Percentiles rank a stretch among this genome's conserved stretches.
phyloP scores from a whole-genome alignment of 2,113 vertebrate species.

The Heterotilapia buettikoferi region DNA sequence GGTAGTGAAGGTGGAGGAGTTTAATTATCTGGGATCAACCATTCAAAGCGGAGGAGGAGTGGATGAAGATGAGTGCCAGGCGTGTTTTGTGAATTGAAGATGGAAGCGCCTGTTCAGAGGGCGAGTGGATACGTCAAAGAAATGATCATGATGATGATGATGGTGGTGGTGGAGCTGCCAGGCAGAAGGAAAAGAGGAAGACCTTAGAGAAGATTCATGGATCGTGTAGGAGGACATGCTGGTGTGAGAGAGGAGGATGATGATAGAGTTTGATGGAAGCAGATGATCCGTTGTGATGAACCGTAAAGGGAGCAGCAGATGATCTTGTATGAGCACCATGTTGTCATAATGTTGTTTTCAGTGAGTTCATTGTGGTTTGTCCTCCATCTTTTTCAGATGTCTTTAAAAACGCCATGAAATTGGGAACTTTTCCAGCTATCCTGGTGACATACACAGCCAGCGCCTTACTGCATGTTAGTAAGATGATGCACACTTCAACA shows the following conservation, averaged over 20 bases:
- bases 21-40: neutral
- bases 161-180: neutral
- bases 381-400: slow-evolving; percentile 71
- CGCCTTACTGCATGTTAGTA: slow-evolving; percentile 83
- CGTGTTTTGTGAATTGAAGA: neutral
- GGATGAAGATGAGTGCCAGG: neutral
- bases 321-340: neutral
- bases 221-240: neutral
- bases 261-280: neutral
- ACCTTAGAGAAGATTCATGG: neutral
- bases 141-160: neutral
- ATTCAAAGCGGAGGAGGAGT: neutral
- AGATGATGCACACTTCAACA: neutral
- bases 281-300: neutral
- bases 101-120: neutral
- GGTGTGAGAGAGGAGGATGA: neutral
- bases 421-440: slow-evolving; percentile 84
- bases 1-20: neutral
- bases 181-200: neutral
- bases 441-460: slow-evolving; percentile 86
- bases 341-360: neutral
- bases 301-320: neutral
- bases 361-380: neutral
- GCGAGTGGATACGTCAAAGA: neutral
- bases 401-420: slow-evolving; percentile 80